Evolutionary conservation across 2,113 vertebrate species (phyloP).

Genomic region (Mellivora capensis): DNA sequence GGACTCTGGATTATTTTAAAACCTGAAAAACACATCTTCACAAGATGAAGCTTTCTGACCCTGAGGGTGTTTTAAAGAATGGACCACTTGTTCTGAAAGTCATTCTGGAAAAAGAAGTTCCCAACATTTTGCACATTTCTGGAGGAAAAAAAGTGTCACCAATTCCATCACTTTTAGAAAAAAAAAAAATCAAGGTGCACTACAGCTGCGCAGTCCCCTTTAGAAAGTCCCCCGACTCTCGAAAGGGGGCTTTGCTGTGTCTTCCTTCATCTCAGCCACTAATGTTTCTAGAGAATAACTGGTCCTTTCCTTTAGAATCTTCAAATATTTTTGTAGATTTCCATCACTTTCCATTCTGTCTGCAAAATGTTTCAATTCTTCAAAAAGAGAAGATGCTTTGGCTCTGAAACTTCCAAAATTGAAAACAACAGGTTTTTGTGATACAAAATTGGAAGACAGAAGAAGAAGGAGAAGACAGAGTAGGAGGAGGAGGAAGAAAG

Average conservation of each 20-base stretch:
- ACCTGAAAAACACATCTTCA: not conserved
- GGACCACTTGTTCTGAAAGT: not conserved
- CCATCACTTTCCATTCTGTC: slow-evolving; percentile 60
- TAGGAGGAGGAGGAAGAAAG: rapidly evolving
- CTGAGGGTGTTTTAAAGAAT: not conserved
- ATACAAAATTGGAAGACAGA: not conserved
- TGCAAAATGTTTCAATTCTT: slow-evolving; percentile 51
- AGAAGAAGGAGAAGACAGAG: no score
- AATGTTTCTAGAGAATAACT: not conserved
- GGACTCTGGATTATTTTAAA: not conserved
- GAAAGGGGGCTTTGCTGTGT: no score
- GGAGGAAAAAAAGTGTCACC: not conserved
- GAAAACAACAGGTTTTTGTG: slow-evolving; percentile 3
- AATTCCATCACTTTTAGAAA: not conserved
- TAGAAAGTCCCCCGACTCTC: no score
- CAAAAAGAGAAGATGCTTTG: not conserved
- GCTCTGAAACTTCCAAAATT: slow-evolving; percentile 53
- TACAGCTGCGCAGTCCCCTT: no score
- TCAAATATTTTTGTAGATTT: not conserved
- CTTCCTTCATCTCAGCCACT: not conserved
- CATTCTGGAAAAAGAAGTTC: not conserved
- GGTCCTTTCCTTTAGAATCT: not conserved
- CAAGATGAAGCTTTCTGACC: not conserved
- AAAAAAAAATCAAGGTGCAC: not conserved
- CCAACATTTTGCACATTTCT: not conserved